Base-by-base conservation (phyloP, 2,888 invertebrate species). In the Phengaris alcon region DNA sequence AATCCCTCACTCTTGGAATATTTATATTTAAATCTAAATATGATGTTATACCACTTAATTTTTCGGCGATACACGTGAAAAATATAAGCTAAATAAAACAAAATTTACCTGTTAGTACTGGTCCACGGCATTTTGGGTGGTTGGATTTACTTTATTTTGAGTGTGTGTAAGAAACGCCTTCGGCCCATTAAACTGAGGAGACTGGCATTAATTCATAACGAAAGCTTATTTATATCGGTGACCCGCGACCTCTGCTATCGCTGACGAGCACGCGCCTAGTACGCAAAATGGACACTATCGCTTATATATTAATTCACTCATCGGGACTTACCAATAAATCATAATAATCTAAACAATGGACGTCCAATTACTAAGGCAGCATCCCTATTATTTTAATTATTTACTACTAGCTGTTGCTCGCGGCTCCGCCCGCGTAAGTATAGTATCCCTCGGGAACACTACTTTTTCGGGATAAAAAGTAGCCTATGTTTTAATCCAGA, bases 61-160 rank as follows among this genome's bases (percentile, higher is more conserved):
- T 64, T 22, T 15, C 22, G 46, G 10, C 9, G 10, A 64, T 15
- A 64, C 13, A 13, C 7, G 8, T 12, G 13, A 12, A 44, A 35
- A 69, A 68, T 68, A 44, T 9, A 73, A 22, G 55, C 51, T 75
- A 15, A 74, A 44, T 6, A 35, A 70, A 70, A 69, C 35, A 70
- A 51, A 74, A 57, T 68, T 77, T 78, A 93, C 93, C 93, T 93
- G 90, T 93, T 93, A 76, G 89, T 88, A 84, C 92, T 93, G 76
- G 93, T 89, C 93, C 93, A 93, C 82, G 93, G 93, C 93, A 93
- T 93, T 82, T 87, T 86, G 77, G 59, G 68, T 77, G 75, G 74
- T 74, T 79, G 80, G 75, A 82, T 83, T 88, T 90, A 92, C 88
- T 92, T 92, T 79, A 92, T 91, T 87, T 91, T 91, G 75, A 91